Percentiles rank a stretch among this genome's conserved stretches.
phyloP scores from a whole-genome alignment of 2,113 vertebrate genomes.

The Rallus limicola region DNA sequence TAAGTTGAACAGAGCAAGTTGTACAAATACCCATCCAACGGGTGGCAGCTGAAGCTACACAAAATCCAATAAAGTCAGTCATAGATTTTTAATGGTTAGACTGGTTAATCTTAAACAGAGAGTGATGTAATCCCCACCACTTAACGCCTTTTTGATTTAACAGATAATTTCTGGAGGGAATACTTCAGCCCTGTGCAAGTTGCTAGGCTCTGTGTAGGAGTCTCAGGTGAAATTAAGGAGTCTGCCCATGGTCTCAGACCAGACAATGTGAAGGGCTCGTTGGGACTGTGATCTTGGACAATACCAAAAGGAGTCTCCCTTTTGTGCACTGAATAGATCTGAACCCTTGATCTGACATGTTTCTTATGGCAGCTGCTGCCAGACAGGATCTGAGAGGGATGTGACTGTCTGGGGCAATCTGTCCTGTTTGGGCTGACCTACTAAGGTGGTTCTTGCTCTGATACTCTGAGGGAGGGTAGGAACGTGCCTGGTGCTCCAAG shows the following conservation, averaged over 20 bases:
- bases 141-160: neutral
- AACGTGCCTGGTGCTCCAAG: neutral
- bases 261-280: neutral
- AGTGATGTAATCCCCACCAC: neutral
- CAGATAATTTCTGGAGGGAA: neutral
- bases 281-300: neutral
- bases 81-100: neutral
- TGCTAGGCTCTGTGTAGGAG: neutral
- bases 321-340: neutral
- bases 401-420: rapidly evolving
- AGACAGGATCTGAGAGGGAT: neutral
- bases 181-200: neutral
- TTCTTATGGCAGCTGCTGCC: neutral
- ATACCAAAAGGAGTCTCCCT: neutral
- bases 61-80: neutral
- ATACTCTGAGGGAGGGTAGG: neutral
- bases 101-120: neutral
- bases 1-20: neutral
- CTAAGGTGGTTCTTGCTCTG: neutral
- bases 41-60: neutral
- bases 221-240: neutral
- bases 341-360: neutral
- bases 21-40: neutral
- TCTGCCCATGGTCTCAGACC: neutral
- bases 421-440: neutral